Evolutionary conservation across 2,888 invertebrate genomes (phyloP), one percentile per base, ranked within the genome.

Genomic region (Trimorus sp.): DNA sequence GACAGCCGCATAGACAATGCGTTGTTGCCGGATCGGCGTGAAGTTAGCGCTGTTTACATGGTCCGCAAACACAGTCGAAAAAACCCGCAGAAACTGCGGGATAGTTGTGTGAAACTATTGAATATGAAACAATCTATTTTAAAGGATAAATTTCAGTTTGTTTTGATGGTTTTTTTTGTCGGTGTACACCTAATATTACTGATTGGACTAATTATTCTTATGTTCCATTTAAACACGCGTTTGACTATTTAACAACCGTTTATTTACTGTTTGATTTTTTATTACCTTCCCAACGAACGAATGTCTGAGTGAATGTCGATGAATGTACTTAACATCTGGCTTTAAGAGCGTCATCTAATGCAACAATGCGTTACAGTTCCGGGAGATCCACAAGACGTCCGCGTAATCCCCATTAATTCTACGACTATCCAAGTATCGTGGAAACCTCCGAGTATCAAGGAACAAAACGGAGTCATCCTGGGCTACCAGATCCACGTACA

Each of bases 401-500:
- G 96, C 92, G 96, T 96, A 54, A 95, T 94, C 82, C 94, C 97
- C 26, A 94, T 99, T 90, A 99, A 99, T 93, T 99, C 99, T 0
- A 98, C 99, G n/a, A 95, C 98, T 48, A 96, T 99, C 86, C 96
- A 96, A 91, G 98, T 99, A 66, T 95, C 95, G 82, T 99, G 99
- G 99, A 96, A 97, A 89, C 96, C 98, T 7, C 99, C 99, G 0
- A 94, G 94, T 79, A 96, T 96, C 86, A 97, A 97, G 89, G 98
- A 98, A 88, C 95, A 97, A 83, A 98, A 99, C 91, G 99, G 99
- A 59, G 96, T 98, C 85, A 98, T 99, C 86, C 94, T 98, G 80
- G 99, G 99, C 37, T 99, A 99, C 92, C 98, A 99, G 91, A 97
- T 99, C 74, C 97, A 98, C 91, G 96, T 98, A 1, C 98, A 98